These are phyloP conservation scores for Ageneiosus marmoratus DNA, from an alignment of 2,113 vertebrate species.

Conservation along the genomic window DNA sequence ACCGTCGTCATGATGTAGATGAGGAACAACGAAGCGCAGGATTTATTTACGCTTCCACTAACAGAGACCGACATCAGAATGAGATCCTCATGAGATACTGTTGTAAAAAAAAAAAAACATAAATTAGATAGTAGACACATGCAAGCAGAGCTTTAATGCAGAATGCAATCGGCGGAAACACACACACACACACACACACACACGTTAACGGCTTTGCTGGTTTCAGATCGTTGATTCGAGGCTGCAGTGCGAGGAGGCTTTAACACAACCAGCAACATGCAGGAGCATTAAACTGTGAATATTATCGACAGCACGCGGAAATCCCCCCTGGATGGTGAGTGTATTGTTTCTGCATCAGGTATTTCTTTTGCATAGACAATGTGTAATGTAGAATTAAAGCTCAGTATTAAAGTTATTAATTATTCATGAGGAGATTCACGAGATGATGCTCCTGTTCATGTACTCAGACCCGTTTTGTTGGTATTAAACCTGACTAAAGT, in stretches of 20 bases:
- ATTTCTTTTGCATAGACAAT: not conserved
- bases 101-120: too few species aligned
- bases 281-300: not conserved
- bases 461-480: not conserved
- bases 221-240: not conserved
- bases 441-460: not conserved
- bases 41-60: not conserved
- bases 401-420: not conserved
- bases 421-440: slow-evolving; percentile 2
- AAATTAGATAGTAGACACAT: not conserved
- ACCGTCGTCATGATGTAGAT: not conserved
- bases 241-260: not conserved
- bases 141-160: not conserved
- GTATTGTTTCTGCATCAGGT: not conserved
- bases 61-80: not conserved
- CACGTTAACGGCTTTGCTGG: not conserved
- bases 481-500: not conserved
- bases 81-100: too few species aligned
- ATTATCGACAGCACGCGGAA: not conserved
- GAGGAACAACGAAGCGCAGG: not conserved
- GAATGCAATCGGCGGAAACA: not conserved
- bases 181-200: not conserved
- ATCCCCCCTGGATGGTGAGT: slow-evolving; percentile 2
- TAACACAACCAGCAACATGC: not conserved
- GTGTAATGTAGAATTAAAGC: not conserved